Evolutionary conservation across 2,888 invertebrate species (phyloP), one percentile per base, ranked within the genome.

Genomic region (Hypselothyrea guttata): DNA sequence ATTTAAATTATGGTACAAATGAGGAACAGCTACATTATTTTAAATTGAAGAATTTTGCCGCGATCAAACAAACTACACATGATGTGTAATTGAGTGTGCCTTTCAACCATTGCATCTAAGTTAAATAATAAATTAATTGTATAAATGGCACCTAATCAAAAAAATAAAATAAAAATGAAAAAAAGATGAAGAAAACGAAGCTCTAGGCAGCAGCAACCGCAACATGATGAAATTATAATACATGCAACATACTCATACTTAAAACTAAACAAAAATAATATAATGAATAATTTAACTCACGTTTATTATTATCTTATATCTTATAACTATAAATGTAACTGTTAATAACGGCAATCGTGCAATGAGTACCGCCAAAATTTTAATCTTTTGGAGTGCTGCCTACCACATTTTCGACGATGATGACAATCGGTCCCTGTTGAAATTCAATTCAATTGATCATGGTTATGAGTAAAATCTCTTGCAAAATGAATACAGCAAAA

Each of bases 1-100:
- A 82, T 82, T 82, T 82, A 82, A 82, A 76, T 82, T 69, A 86
- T 82, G 81, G 81, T 82, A 82, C 81, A 82, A 82, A 79, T 40
- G 41, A 60, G 34, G 51, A 56, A 58, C 49, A n/a, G 13, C 40
- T 40, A 57, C 52, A 41, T 57, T 73, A 57, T 71, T 85, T 76
- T 68, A 70, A 86, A 74, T 82, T 86, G 66, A 86, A 82, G 86
- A 86, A 86, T 84, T 71, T 64, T 54, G 22, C 12, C 33, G 37
- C 44, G 52, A 33, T 27, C 46, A 54, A 27, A 46, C 9, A 55
- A 65, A 52, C 33, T 38, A 40, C 48, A 40, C 15, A 22, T 33
- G 35, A 47, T 33, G 63, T 66, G 65, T 75, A 65, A 72, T 66
- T 65, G n/a, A 74, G 64, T 60, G 81, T 86, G 77, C 81, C 84